Evolutionary conservation across 2,888 invertebrate species (phyloP).

Genomic region (Cerastis rubricosa): DNA sequence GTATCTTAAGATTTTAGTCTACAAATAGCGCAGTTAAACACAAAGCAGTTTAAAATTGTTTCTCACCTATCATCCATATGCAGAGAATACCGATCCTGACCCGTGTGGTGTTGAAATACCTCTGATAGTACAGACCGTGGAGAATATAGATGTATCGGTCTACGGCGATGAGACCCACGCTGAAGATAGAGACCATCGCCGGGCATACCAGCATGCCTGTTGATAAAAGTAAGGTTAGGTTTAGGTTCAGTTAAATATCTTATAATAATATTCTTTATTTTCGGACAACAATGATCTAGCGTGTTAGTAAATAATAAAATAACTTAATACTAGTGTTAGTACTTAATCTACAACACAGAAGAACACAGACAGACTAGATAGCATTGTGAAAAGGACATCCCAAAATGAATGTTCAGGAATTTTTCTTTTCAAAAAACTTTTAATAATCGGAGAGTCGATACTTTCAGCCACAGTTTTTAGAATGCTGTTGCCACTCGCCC

Average conservation of each 20-base stretch:
- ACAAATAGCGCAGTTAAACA: slow-evolving; percentile 16
- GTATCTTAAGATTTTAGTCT: not conserved
- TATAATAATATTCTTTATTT: no score
- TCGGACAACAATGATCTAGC: no score
- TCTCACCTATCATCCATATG: slow-evolving; percentile 91
- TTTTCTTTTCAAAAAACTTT: no score
- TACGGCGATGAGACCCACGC: slow-evolving; percentile 91
- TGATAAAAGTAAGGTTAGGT: not conserved
- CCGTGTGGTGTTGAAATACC: slow-evolving; percentile 91
- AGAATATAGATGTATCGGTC: slow-evolving; percentile 92
- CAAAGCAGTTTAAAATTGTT: not conserved
- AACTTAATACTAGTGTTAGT: no score
- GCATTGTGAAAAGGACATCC: no score
- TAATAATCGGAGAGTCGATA: no score
- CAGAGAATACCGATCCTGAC: slow-evolving; percentile 89
- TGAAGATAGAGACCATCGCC: slow-evolving; percentile 92
- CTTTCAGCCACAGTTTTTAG: no score
- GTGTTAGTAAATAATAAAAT: no score
- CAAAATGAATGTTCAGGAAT: no score
- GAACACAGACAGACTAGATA: no score
- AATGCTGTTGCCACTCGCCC: no score
- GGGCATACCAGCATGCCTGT: slow-evolving; percentile 92
- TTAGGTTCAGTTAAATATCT: not conserved
- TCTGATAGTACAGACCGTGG: slow-evolving; percentile 92
- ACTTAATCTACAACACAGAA: no score